A percentile compares a stretch with the other conserved stretches of the same genome.
Evolutionary conservation across 2,797 vertebrate genomes (phyloP).

Genomic region (Etheostoma nigrum): DNA sequence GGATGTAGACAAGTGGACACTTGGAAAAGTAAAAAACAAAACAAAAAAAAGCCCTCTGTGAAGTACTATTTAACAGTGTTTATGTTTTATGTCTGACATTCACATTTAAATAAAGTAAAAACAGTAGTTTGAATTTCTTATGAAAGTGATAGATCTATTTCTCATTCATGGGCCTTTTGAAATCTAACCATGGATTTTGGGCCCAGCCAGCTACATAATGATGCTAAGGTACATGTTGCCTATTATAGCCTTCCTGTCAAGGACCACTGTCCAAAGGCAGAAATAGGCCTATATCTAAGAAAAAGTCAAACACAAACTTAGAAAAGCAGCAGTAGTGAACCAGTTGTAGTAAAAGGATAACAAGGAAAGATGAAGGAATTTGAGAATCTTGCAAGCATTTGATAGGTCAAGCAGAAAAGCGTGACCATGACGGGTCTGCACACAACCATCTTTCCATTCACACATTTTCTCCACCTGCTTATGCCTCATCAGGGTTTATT

Average conservation of each 20-base stretch:
- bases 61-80: too few relatives aligned
- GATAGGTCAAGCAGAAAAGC: neutral
- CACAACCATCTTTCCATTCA: neutral
- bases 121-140: too few relatives aligned
- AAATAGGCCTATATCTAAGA: neutral
- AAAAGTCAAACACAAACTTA: neutral
- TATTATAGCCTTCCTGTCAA: neutral
- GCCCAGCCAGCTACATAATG: neutral
- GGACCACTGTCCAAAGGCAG: neutral
- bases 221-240: neutral
- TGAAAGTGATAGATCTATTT: too few relatives aligned
- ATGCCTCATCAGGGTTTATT: slow-evolving; percentile 2
- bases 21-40: too few relatives aligned
- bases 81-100: too few relatives aligned
- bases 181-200: neutral
- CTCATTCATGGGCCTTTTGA: neutral
- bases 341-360: neutral
- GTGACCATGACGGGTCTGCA: neutral
- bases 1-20: too few relatives aligned
- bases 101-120: too few relatives aligned
- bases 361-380: neutral
- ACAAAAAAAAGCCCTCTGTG: too few relatives aligned
- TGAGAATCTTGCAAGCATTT: neutral
- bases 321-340: neutral
- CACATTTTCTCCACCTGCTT: neutral